Evolutionary conservation across 2,797 vertebrate genomes (phyloP).

Genomic region (Argentina silus): DNA sequence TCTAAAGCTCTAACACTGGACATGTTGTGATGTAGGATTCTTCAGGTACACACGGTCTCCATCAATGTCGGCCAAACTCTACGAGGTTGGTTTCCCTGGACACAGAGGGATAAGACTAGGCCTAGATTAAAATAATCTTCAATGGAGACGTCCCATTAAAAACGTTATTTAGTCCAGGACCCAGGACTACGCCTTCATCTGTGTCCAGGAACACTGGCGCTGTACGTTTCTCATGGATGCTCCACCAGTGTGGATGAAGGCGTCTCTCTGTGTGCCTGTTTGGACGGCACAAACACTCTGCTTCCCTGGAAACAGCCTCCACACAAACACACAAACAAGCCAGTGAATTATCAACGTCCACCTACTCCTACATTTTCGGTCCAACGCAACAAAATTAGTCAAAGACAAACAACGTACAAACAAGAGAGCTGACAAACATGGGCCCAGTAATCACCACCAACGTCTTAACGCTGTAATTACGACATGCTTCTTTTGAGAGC

Average conservation of each 20-base stretch:
- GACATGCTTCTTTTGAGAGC: constrained; percentile 31
- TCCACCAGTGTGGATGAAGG: background rate
- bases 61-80: no score
- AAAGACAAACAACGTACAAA: background rate
- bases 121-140: no score
- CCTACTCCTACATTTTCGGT: background rate
- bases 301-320: background rate
- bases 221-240: background rate
- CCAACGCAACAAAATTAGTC: background rate
- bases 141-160: no score
- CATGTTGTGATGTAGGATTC: no score
- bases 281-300: background rate
- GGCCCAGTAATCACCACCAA: background rate
- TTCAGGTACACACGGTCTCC: no score
- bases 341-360: background rate
- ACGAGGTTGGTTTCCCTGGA: no score
- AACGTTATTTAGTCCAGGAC: no score
- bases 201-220: no score
- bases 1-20: background rate
- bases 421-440: background rate
- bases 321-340: background rate
- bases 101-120: no score
- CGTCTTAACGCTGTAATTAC: constrained; percentile 47
- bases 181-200: no score
- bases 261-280: background rate